A percentile compares a stretch with the other conserved stretches of the same genome.
These are phyloP conservation scores for Paralichthys olivaceus DNA, from an alignment of 2,113 vertebrate species.

Conservation along the genomic window DNA sequence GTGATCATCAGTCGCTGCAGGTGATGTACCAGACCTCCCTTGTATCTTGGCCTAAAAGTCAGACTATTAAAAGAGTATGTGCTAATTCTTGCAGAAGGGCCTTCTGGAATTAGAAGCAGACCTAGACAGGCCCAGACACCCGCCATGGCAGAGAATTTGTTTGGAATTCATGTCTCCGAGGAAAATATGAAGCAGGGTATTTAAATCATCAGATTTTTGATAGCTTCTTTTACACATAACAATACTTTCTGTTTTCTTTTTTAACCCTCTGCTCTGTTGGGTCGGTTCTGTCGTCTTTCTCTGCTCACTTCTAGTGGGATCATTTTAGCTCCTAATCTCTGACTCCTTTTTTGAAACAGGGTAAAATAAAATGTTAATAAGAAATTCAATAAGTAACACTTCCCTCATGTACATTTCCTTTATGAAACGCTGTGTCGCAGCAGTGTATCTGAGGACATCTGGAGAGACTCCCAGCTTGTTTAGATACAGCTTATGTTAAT, in stretches of 20 bases:
- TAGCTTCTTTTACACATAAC: conserved; percentile 38
- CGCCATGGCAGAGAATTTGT: conserved; percentile 82
- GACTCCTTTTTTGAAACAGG: not conserved
- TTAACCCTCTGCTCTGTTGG: not conserved
- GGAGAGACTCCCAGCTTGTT: conserved; percentile 17
- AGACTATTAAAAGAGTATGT: conserved; percentile 70
- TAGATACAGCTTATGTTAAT: conserved; percentile 26
- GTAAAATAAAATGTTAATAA: not conserved
- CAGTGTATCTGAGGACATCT: conserved; percentile 21
- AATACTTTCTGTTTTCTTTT: conserved; percentile 10
- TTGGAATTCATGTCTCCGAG: conserved; percentile 90
- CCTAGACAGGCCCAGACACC: conserved; percentile 85
- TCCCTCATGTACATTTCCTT: not conserved
- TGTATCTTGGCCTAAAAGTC: conserved; percentile 26
- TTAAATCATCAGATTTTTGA: conserved; percentile 69
- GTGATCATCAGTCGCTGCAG: not conserved
- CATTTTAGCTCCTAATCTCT: not conserved
- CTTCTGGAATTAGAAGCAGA: conserved; percentile 80
- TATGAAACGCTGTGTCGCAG: not conserved
- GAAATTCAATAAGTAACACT: not conserved
- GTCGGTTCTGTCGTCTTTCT: not conserved
- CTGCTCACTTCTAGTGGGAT: not conserved
- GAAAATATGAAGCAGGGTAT: conserved; percentile 80
- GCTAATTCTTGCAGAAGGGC: conserved; percentile 81
- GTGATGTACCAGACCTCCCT: conserved; percentile 12